Evolutionary conservation across 1,140 invertebrate genomes (phyloP).

Genomic region (Brachionus plicatilis): DNA sequence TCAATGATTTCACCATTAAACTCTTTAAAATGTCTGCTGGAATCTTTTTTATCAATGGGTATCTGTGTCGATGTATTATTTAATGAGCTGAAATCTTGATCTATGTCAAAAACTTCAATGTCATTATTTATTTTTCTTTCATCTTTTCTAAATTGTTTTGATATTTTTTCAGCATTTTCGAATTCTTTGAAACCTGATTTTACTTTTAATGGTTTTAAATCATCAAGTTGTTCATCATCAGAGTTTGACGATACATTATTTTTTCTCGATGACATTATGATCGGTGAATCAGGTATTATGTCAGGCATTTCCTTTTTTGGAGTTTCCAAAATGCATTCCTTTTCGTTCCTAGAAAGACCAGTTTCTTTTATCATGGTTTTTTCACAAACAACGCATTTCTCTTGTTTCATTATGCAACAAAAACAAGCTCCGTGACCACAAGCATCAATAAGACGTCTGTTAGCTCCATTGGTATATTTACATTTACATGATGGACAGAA

Average conservation of each 20-base stretch:
- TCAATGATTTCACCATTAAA: neutral
- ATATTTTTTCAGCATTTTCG: neutral
- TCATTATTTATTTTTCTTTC: neutral
- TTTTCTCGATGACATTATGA: neutral
- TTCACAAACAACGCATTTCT: neutral
- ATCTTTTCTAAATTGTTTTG: neutral
- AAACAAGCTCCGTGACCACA: constrained; percentile 33
- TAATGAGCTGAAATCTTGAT: neutral
- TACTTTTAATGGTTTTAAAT: neutral
- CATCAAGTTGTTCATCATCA: neutral
- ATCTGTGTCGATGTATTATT: neutral
- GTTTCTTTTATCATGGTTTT: neutral
- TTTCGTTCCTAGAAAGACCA: neutral
- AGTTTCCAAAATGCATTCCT: neutral
- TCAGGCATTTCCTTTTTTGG: neutral
- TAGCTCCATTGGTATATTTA: neutral
- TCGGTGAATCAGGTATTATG: neutral
- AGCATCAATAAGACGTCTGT: neutral
- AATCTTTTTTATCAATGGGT: neutral
- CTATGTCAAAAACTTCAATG: neutral
- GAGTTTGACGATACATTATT: neutral
- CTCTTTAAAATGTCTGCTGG: neutral
- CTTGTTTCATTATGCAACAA: neutral
- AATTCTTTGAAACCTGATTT: neutral
- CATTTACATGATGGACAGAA: neutral